Base-by-base conservation (phyloP, 1,140 invertebrate genomes). In the Lucilia sericata region DNA sequence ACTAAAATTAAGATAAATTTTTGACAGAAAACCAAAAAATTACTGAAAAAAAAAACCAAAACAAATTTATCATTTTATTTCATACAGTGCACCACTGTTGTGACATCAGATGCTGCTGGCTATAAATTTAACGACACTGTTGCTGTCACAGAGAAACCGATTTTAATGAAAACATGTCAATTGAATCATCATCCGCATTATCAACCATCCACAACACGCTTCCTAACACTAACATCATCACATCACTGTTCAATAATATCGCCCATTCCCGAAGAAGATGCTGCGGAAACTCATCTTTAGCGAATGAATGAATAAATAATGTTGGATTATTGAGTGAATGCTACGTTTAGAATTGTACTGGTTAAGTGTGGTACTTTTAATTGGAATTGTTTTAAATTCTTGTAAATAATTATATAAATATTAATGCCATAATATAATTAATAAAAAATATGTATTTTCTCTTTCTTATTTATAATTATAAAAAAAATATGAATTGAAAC, bases 201-300 rank as follows among this genome's bases (percentile, higher is more conserved):
- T 30, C 25, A 30, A 30, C 25, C 1, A 2, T 80, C 76, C n/a
- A 80, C n/a, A 19, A 80, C 42, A 49, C 42, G 47, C 47, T 49
- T 80, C n/a, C 47, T 80, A 36, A 21, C 49, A 19, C 47, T 80
- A 36, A 21, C 49, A 19, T 21, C 19, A 9, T 49, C 76, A 9
- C 19, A 19, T 13, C 42, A 49, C 2, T 80, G 42, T 13, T 42
- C 74, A 76, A 36, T 30, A 8, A 21, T 80, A 25, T 49, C n/a
- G 10, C n/a, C 42, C 7, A 51, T 80, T 21, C 76, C 76, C 2
- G 76, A 80, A 21, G 76, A 85, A 85, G 85, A 88, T 12, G 65
- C 7, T 7, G 2, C 4, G 2, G 65, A 70, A 70, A 70, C n/a
- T 70, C n/a, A 70, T 17, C 55, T 60, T 60, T 60, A 60, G n/a